Evolutionary conservation across 2,797 vertebrate genomes (phyloP).

Genomic region (Huso huso): DNA sequence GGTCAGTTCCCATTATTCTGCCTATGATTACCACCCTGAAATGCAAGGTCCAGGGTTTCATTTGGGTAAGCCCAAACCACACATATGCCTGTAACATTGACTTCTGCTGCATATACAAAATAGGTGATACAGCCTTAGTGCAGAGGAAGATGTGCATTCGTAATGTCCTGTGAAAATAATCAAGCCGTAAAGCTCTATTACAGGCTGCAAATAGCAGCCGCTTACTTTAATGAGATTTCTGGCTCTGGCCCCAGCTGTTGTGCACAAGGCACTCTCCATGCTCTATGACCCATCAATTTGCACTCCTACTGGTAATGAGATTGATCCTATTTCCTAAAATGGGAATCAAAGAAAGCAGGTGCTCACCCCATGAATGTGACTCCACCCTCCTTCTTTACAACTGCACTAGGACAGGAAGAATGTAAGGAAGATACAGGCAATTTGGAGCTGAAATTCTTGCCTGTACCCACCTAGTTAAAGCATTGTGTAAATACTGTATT

Average conservation of each 20-base stretch:
- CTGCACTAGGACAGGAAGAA: conserved; percentile 1
- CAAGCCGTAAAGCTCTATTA: conserved; percentile 71
- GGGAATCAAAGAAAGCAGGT: conserved; percentile 40
- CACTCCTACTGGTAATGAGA: conserved; percentile 54
- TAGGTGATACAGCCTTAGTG: background rate
- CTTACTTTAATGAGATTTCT: conserved; percentile 83
- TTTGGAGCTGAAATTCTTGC: conserved; percentile 21
- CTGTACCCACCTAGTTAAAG: background rate
- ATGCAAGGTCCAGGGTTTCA: no score
- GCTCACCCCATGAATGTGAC: conserved; percentile 41
- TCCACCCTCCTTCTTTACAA: conserved; percentile 28
- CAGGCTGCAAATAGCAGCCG: conserved; percentile 73
- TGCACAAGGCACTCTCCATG: conserved; percentile 49
- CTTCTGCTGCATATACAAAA: conserved; percentile 1
- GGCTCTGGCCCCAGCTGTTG: conserved; percentile 66
- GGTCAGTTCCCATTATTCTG: no score
- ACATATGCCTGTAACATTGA: background rate
- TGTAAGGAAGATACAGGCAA: conserved; percentile 17
- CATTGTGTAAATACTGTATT: no score
- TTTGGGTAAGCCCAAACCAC: no score
- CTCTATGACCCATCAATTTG: conserved; percentile 57
- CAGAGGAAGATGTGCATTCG: conserved; percentile 34
- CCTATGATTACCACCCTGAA: no score
- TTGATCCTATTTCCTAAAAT: conserved; percentile 53
- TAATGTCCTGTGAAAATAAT: conserved; percentile 72